A percentile compares a stretch with the other conserved stretches of the same genome.
Evolutionary conservation across 2,888 invertebrate species (phyloP).

Genomic region (Desoria tigrina): DNA sequence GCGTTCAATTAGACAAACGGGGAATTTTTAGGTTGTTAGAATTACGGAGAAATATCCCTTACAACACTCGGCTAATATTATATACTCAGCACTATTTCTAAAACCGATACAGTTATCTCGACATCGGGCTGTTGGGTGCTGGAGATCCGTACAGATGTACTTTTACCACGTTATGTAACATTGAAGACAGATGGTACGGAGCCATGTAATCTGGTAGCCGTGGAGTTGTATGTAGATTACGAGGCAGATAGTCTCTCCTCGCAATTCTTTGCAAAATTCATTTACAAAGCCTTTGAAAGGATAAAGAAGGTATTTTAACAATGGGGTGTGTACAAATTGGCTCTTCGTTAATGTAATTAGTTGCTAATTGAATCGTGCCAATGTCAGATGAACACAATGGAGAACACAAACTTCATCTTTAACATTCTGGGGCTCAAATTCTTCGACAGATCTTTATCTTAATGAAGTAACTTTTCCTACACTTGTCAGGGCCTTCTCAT

Average conservation of each 20-base stretch:
- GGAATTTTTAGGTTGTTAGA: conserved; percentile 4
- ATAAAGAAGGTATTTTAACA: conserved; percentile 28
- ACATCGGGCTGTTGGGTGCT: too few species aligned
- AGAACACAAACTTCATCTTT: conserved; percentile 9
- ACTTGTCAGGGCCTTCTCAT: conserved; percentile 5
- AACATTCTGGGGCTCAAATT: conserved; percentile 1
- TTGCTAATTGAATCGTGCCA: conserved; percentile 39
- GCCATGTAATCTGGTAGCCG: too few species aligned
- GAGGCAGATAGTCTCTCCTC: too few species aligned
- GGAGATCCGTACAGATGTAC: too few species aligned
- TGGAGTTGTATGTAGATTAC: too few species aligned
- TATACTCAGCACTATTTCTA: too few species aligned
- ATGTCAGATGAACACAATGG: conserved; percentile 25
- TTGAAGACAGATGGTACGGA: too few species aligned
- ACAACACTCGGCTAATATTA: too few species aligned
- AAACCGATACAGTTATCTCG: too few species aligned
- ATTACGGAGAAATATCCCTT: neutral
- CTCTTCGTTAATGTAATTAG: conserved; percentile 40
- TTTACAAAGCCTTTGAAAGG: conserved; percentile 3
- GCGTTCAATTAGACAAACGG: conserved; percentile 8
- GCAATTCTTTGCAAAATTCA: neutral
- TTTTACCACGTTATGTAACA: too few species aligned
- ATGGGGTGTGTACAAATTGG: conserved; percentile 36
- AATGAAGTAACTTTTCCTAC: conserved; percentile 16
- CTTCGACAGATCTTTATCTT: conserved; percentile 22